Percentiles rank a stretch among this genome's conserved stretches.
phyloP scores from a whole-genome alignment of 1,140 invertebrate genomes.

The Acromyrmex heyeri region DNA sequence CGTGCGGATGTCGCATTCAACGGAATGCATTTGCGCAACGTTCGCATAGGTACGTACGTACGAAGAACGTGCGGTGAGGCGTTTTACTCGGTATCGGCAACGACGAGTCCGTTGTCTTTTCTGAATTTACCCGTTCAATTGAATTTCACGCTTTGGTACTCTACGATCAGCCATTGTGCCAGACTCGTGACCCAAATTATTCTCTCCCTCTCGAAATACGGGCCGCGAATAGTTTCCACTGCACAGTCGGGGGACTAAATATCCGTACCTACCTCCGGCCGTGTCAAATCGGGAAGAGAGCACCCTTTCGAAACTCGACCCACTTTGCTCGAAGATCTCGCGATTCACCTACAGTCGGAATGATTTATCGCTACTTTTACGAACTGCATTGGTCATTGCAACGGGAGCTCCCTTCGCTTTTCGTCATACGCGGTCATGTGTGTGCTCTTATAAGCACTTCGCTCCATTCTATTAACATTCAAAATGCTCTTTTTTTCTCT shows the following conservation, averaged over 20 bases:
- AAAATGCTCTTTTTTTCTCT: not conserved
- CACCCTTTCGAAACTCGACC: conserved; percentile 56
- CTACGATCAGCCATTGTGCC: conserved; percentile 73
- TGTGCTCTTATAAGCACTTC: conserved; percentile 21
- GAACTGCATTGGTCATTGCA: conserved; percentile 40
- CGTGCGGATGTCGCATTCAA: conserved; percentile 5
- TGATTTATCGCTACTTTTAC: conserved; percentile 53
- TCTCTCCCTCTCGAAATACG: conserved; percentile 63
- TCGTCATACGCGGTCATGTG: conserved; percentile 2
- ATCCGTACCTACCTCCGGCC: conserved; percentile 40
- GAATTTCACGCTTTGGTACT: conserved; percentile 75
- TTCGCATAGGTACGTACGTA: not conserved
- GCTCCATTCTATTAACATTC: conserved; percentile 34
- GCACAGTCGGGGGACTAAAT: conserved; percentile 64
- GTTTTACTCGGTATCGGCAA: conserved; percentile 32
- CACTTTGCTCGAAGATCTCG: conserved; percentile 54
- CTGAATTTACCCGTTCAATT: conserved; percentile 76
- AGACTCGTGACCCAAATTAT: conserved; percentile 74
- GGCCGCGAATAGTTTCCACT: conserved; percentile 71
- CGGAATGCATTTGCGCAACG: conserved; percentile 26
- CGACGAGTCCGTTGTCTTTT: conserved; percentile 64
- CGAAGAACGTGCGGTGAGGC: conserved; percentile 3
- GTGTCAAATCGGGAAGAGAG: conserved; percentile 68
- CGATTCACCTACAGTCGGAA: conserved; percentile 35
- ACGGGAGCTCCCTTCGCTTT: conserved; percentile 1